phyloP scores from a whole-genome alignment of 1,140 invertebrate species.

The Phenacoccus solenopsis region DNA sequence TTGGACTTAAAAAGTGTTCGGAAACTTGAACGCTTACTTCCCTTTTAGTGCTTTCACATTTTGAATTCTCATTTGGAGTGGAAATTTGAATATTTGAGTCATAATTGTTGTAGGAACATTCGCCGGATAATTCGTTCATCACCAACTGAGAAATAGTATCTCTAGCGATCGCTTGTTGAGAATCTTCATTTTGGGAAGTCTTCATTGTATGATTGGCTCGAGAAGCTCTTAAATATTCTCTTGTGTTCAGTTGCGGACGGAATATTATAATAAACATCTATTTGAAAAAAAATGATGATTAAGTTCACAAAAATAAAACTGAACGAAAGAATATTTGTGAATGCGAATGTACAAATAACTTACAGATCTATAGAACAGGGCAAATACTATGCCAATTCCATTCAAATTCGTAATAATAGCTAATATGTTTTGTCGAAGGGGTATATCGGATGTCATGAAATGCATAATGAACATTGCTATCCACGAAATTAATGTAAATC shows the following conservation, averaged over 20 bases:
- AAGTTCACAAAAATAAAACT: too few relatives aligned
- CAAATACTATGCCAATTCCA: background rate
- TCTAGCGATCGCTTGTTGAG: background rate
- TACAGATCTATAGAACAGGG: background rate
- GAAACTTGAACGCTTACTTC: background rate
- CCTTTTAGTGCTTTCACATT: background rate
- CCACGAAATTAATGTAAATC: background rate
- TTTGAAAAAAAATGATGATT: too few relatives aligned
- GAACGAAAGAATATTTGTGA: too few relatives aligned
- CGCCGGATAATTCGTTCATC: background rate
- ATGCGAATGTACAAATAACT: background rate
- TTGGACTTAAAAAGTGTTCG: background rate
- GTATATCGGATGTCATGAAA: slow-evolving; percentile 2
- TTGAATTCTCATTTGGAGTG: background rate
- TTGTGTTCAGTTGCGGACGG: background rate
- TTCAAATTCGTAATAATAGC: background rate
- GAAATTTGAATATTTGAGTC: background rate
- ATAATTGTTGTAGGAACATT: background rate
- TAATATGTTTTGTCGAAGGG: background rate
- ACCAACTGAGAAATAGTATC: background rate
- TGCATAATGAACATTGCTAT: background rate
- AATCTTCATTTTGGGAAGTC: background rate
- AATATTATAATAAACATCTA: background rate
- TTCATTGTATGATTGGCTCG: background rate
- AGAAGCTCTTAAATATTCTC: background rate